Base-by-base conservation (phyloP, 2,888 invertebrate genomes). In the Charanyca ferruginea region DNA sequence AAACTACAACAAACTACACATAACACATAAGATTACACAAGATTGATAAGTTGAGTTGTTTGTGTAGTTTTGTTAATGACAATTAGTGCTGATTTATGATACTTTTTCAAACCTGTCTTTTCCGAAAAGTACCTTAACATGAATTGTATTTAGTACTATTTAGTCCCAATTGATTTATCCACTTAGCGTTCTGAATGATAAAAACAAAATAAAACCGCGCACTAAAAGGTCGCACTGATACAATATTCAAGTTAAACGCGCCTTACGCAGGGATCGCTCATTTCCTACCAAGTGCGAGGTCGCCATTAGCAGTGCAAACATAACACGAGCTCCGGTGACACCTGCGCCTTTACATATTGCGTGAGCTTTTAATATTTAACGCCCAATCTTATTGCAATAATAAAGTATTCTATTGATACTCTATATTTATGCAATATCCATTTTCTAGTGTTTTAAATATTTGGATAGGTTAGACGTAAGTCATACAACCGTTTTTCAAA, bases 241-340 rank as follows among this genome's bases (percentile, higher is more conserved):
- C 60, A 77, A 74, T 75, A 74, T 75, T 63, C 53, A 68, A 57
- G 75, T 71, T 82, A 77, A 81, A 84, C 83, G 81, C 69, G 68
- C 79, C 77, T 81, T 77, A 83, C 80, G 83, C 80, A 83, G 67
- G 80, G 84, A 84, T 84, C 83, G 84, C 80, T 90, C 87, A 90
- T 90, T 90, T 90, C 90, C 91, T 88, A 83, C 84, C 84, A 83
- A 87, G 87, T 84, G 77, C 74, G 83, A 77, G 82, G 70, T 83
- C 76, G 85, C 93, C 92, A 93, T 93, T 93, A 93, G 90, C 88
- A 90, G 86, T 81, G 89, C 91, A 93, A 93, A 93, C 93, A 92
- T 82, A 85, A 87, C 88, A 85, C 79, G 86, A 85, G 85, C 90
- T 89, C 89, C 66, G 86, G 90, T 89, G 91, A 91, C 92, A 92